Percentiles rank a stretch among this genome's conserved stretches.
Conservation (phyloP, 2,888 invertebrate species). For the Pinctada fucata region DNA sequence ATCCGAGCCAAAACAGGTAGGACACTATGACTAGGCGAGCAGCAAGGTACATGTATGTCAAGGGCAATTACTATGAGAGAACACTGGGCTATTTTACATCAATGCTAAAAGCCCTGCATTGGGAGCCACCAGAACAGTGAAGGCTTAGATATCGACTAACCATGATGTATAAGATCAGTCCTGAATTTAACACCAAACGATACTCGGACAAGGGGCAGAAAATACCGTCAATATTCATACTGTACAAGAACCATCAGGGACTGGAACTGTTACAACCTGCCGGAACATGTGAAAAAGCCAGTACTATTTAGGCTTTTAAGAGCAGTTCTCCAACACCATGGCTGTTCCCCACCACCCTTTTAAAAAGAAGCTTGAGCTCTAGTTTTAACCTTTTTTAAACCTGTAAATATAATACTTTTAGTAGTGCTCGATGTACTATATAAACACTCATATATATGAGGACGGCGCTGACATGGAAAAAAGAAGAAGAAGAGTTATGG, state of each 20-base stretch:
- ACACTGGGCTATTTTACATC: constrained; percentile 10
- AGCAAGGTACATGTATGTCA: not conserved
- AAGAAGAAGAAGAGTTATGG: too few relatives aligned
- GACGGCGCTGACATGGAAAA: too few relatives aligned
- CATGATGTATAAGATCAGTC: constrained; percentile 17
- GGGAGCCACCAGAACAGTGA: constrained; percentile 3
- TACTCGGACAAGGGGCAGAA: not conserved
- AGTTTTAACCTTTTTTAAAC: too few relatives aligned
- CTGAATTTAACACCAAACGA: constrained; percentile 14
- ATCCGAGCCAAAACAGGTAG: too few relatives aligned
- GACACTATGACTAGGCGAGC: not conserved
- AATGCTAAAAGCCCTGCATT: constrained; percentile 4
- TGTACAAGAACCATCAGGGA: constrained; percentile 28
- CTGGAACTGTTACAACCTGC: constrained; percentile 27
- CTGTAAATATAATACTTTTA: too few relatives aligned
- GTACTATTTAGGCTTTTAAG: constrained; percentile 28
- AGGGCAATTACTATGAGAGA: constrained; percentile 8
- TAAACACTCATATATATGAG: too few relatives aligned
- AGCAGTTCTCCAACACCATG: constrained; percentile 3
- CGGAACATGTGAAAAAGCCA: constrained; percentile 4
- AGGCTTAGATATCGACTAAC: constrained; percentile 5
- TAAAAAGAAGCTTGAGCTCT: too few relatives aligned
- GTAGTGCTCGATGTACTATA: too few relatives aligned
- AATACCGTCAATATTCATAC: constrained; percentile 14
- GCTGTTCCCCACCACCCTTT: too few relatives aligned